A percentile compares a stretch with the other conserved stretches of the same genome.
Conservation (phyloP, 2,113 vertebrate genomes). For the Silurus glanis region DNA sequence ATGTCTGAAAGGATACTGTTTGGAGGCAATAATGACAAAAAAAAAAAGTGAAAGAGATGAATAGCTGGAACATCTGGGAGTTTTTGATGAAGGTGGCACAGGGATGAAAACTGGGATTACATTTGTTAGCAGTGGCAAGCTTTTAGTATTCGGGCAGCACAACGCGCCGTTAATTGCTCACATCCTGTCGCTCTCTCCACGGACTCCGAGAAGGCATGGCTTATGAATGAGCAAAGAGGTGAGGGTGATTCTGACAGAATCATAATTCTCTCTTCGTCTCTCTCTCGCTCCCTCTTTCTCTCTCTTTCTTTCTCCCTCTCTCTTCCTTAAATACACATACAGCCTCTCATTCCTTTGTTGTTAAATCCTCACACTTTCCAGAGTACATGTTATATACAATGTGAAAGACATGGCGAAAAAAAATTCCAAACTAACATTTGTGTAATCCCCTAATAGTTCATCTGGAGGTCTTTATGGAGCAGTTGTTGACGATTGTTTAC, state of each 20-base stretch:
- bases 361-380: slow-evolving; percentile 6
- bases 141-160: slow-evolving; percentile 53
- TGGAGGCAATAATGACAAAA: neutral
- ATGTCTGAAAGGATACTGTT: neutral
- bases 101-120: slow-evolving; percentile 43
- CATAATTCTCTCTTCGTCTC: slow-evolving; percentile 44
- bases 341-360: slow-evolving; percentile 37
- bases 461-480: neutral
- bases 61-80: slow-evolving; percentile 37
- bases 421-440: neutral
- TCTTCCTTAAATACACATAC: neutral
- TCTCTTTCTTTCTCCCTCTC: neutral
- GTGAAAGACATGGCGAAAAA: neutral
- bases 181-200: slow-evolving; percentile 49
- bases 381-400: neutral
- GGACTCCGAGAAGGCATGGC: slow-evolving; percentile 39
- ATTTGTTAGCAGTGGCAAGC: slow-evolving; percentile 18
- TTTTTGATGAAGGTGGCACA: slow-evolving; percentile 49
- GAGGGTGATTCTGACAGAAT: slow-evolving; percentile 46
- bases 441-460: neutral
- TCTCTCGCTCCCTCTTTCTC: neutral
- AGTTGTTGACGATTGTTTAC: slow-evolving; percentile 15
- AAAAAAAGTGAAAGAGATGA: slow-evolving; percentile 26
- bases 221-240: slow-evolving; percentile 55
- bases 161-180: slow-evolving; percentile 56